Percentiles rank a stretch among this genome's conserved stretches.
Conservation (phyloP, 1,140 invertebrate genomes). For the Yoshiicerus persimilis region DNA sequence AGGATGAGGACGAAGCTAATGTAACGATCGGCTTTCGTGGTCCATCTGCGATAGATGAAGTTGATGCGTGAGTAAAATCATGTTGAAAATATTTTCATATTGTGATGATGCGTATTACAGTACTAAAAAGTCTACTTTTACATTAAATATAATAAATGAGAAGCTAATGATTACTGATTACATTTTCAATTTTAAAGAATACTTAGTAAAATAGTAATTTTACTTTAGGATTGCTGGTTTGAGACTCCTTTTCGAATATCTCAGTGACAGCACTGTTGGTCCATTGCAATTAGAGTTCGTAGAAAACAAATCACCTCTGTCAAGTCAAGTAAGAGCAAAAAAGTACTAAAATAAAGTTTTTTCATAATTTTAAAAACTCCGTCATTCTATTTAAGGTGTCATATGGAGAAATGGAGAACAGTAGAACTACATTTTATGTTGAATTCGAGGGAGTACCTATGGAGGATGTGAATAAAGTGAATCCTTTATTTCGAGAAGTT, state of each 20-base stretch:
- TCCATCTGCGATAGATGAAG: constrained; percentile 64
- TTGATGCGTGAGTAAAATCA: constrained; percentile 59
- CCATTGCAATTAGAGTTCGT: constrained; percentile 82
- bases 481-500: constrained; percentile 62
- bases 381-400: constrained; percentile 63
- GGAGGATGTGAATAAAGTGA: constrained; percentile 65
- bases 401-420: constrained; percentile 71
- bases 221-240: neutral
- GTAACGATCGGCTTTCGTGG: constrained; percentile 80
- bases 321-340: constrained; percentile 65
- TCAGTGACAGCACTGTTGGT: constrained; percentile 79
- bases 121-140: too few species aligned
- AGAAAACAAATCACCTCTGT: constrained; percentile 77
- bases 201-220: too few species aligned
- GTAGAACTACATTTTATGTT: constrained; percentile 68
- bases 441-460: constrained; percentile 76
- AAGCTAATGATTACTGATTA: neutral
- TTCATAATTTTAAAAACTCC: too few species aligned
- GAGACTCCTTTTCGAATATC: constrained; percentile 73
- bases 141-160: constrained; percentile 9
- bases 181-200: neutral
- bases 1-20: constrained; percentile 71
- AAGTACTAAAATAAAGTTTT: too few species aligned
- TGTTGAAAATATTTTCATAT: too few species aligned
- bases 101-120: too few species aligned